phyloP scores from a whole-genome alignment of 2,113 vertebrate genomes.

The Empidonax alnorum region DNA sequence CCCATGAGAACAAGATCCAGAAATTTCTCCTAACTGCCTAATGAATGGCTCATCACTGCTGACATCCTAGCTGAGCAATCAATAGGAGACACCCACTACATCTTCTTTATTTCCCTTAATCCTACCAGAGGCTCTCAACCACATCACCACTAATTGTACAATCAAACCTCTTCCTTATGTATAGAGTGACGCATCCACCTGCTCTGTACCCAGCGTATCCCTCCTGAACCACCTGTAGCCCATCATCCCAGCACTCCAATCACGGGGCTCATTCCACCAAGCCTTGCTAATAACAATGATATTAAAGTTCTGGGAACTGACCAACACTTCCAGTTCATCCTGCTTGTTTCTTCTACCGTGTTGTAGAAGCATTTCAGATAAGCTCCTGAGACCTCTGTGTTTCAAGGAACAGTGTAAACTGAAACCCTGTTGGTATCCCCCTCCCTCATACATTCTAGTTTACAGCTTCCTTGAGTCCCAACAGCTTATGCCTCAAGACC shows the following conservation, averaged over 20 bases:
- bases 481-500: accelerated
- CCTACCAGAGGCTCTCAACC: neutral
- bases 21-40: neutral
- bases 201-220: neutral
- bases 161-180: neutral
- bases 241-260: neutral
- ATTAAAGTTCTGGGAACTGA: neutral
- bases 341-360: neutral
- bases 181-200: neutral
- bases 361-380: neutral
- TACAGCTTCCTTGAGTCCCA: neutral
- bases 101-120: neutral
- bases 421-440: neutral
- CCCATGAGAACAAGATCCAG: neutral
- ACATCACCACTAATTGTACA: neutral
- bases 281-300: neutral
- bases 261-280: neutral
- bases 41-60: neutral
- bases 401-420: neutral
- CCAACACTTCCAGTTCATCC: accelerated
- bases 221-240: neutral
- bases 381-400: neutral
- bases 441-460: neutral
- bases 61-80: neutral
- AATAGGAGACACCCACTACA: neutral